Percentiles rank a stretch among this genome's conserved stretches.
Evolutionary conservation across 1,140 invertebrate genomes (phyloP).

Genomic region (Micrasema minimum): DNA sequence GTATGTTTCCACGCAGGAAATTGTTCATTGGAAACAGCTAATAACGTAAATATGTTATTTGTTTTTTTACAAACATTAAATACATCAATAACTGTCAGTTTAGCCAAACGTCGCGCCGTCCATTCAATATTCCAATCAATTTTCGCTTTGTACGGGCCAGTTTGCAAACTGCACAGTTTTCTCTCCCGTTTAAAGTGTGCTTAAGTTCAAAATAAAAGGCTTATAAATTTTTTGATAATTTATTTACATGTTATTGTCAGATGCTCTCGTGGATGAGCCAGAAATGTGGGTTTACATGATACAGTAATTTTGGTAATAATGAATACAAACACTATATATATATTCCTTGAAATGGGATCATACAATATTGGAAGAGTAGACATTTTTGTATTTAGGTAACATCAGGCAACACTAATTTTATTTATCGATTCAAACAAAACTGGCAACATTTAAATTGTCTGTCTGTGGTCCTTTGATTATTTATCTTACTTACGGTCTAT

Average conservation of each 20-base stretch:
- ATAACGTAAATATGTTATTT: no score
- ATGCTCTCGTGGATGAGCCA: slow-evolving; percentile 49
- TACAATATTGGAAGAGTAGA: slow-evolving; percentile 43
- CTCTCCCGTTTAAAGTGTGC: no score
- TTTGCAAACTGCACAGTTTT: no score
- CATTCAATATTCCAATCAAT: no score
- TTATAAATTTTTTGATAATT: slow-evolving; percentile 51
- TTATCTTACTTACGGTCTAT: no score
- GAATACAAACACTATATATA: slow-evolving; percentile 43
- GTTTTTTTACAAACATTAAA: no score
- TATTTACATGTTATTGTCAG: slow-evolving; percentile 53
- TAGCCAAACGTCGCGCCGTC: no score
- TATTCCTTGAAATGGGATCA: slow-evolving; percentile 7
- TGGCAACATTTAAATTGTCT: not conserved
- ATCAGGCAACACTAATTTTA: slow-evolving; percentile 5
- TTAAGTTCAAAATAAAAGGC: not conserved
- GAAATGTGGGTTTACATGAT: slow-evolving; percentile 44
- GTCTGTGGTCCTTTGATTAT: slow-evolving; percentile 1
- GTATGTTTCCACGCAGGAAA: no score
- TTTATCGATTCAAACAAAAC: slow-evolving; percentile 5
- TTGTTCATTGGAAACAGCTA: no score
- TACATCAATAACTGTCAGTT: no score
- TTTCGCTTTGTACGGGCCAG: no score
- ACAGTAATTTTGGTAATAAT: slow-evolving; percentile 40
- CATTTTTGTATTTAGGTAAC: not conserved